Evolutionary conservation across 1,140 invertebrate genomes (phyloP).

Genomic region (Cepaea nemoralis): DNA sequence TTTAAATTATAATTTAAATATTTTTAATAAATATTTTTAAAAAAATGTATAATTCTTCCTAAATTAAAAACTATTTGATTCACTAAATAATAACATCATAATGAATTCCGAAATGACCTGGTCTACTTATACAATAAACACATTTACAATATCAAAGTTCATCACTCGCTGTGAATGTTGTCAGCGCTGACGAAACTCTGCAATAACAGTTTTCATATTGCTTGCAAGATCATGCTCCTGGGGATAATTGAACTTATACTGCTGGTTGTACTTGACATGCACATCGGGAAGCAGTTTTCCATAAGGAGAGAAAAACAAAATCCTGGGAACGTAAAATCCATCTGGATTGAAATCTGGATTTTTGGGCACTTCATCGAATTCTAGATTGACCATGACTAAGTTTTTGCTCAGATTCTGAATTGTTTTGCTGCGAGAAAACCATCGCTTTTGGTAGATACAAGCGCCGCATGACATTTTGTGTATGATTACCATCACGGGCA

Average conservation of each 20-base stretch:
- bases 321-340: slow-evolving; percentile 19
- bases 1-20: no score
- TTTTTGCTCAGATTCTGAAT: slow-evolving; percentile 6
- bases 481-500: slow-evolving; percentile 11
- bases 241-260: slow-evolving; percentile 14
- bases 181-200: background rate
- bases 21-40: no score
- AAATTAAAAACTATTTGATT: no score
- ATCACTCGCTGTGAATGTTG: no score
- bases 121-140: no score
- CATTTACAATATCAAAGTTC: no score
- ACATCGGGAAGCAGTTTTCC: slow-evolving; percentile 14
- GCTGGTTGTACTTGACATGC: background rate
- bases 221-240: background rate
- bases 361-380: background rate
- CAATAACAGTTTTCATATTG: slow-evolving; percentile 14
- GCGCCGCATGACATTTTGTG: slow-evolving; percentile 22
- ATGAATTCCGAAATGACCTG: no score
- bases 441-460: background rate
- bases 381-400: slow-evolving; percentile 33
- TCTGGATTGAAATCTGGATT: slow-evolving; percentile 4
- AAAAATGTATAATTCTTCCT: no score
- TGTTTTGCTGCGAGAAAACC: background rate
- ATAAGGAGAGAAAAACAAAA: slow-evolving; percentile 23
- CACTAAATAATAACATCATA: no score